phyloP scores from a whole-genome alignment of 2,888 invertebrate species.

The Cerceris rybyensis region DNA sequence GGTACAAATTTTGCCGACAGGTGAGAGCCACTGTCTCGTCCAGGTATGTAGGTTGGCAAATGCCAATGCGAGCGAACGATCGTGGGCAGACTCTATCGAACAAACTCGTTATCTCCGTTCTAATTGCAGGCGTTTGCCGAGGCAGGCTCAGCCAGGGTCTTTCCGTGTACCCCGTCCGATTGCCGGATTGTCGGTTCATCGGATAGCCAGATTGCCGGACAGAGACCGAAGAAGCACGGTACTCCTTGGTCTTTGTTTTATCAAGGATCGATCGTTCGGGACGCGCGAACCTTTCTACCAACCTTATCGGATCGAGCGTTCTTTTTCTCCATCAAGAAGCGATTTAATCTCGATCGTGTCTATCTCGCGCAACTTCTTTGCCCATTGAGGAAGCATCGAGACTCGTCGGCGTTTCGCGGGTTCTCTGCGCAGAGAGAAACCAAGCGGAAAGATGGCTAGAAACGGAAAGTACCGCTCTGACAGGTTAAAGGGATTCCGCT shows the following conservation, averaged over 20 bases:
- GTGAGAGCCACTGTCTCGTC: slow-evolving; percentile 31
- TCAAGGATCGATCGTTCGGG: not conserved
- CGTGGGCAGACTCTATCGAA: slow-evolving; percentile 48
- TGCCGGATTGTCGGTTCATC: no score
- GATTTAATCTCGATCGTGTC: not conserved
- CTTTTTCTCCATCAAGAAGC: not conserved
- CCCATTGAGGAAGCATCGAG: no score
- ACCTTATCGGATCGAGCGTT: not conserved
- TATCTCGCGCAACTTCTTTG: not conserved
- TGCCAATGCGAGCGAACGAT: slow-evolving; percentile 39
- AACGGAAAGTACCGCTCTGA: not conserved
- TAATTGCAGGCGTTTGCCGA: slow-evolving; percentile 61
- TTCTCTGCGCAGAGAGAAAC: not conserved
- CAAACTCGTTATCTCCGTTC: slow-evolving; percentile 63
- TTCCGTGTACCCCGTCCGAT: not conserved
- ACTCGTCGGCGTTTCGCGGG: not conserved
- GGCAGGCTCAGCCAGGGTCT: slow-evolving; percentile 23
- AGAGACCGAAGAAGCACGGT: slow-evolving; percentile 27
- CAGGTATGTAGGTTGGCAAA: slow-evolving; percentile 63
- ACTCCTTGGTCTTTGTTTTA: not conserved
- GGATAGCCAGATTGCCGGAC: slow-evolving; percentile 7
- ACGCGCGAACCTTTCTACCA: not conserved
- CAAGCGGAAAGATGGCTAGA: no score
- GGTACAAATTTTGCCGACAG: not conserved
- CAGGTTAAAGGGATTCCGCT: not conserved